Evolutionary conservation across 2,113 vertebrate genomes (phyloP), one percentile per base, ranked within the genome.

Genomic region (Sturnira hondurensis): DNA sequence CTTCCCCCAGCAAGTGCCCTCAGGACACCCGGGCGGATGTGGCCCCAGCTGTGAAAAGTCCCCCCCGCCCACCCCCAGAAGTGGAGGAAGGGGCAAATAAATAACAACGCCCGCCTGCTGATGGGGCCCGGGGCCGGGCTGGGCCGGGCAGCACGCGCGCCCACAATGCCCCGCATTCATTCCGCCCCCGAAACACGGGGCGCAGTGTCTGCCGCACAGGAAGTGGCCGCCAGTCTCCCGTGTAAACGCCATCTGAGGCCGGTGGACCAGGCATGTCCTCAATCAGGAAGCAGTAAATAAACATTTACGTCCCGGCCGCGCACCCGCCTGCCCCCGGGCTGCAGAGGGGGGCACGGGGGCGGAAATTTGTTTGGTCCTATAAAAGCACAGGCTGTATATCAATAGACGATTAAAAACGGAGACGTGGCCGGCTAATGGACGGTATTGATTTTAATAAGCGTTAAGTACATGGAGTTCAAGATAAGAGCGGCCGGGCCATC

Each of bases 331-430:
- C 98, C 98, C 98, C 98, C 97, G 77, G 97, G 98, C 98, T 98
- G 97, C 98, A 98, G 97, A 97, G 98, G 98, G 98, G 98, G 98
- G 98, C 98, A 98, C 96, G 86, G 96, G 98, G 98, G 98, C 98
- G 99, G 98, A 99, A 99, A 99, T 99, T 98, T 99, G 99, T 98
- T 99, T 98, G 98, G 98, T 98, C 98, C 98, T 98, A 74, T 98
- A 98, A 98, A 99, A 98, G 98, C 98, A 97, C 98, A 97, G 97
- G 98, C 98, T 96, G 97, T 99, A 98, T 98, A 99, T 99, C 99
- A 99, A 98, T 98, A 98, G 98, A 98, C 98, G 98, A 98, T 99
- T 98, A 98, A 98, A 98, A 98, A 98, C 98, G 98, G 98, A 98
- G 98, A 98, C 97, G 97, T 96, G 97, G 98, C 97, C 54, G 95